Base-by-base conservation (phyloP, 2,888 invertebrate genomes). In the Leptura quadrifasciata region DNA sequence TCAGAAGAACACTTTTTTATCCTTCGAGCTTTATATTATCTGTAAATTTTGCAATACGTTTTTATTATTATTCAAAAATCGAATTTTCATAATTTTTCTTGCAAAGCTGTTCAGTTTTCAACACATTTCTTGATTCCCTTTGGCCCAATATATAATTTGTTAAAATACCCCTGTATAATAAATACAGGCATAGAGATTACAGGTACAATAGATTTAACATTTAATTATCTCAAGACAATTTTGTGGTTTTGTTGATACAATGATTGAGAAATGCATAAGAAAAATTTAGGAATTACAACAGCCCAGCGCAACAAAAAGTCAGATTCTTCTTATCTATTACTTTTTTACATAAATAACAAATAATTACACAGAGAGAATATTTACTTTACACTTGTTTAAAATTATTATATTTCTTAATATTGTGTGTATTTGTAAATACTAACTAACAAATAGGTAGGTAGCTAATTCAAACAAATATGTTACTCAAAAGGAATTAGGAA, bases 281-380 rank as follows among this genome's bases (percentile, higher is more conserved):
- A 47, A 47, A 15, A 47, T 47, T n/a, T 2, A 5, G 47, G 47
- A n/a, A 47, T 47, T 47, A 47, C 47, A 47, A 12, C 47, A 47
- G 39, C 8, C 8, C 8, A 6, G 27, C 10, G 39, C 39, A 39
- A 39, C 39, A 39, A 35, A 60, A 61, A 63, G 63, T 21, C 8
- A 35, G 39, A 63, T 63, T 18, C 63, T 18, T 52, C 15, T 65
- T 65, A 65, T 65, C 65, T 63, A 27, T 21, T 65, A 17, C 47
- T 54, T 63, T 64, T 65, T 65, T 65, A 47, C 24, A 54, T 65
- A 65, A 47, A 65, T 65, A 31, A 31, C 8, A 47, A 65, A 65
- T 52, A 52, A 52, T 24, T 20, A 47, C 65, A 65, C 21, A 52
- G 21, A n/a, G n/a, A 47, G 21, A 27, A 6, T 65, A 27, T 65